Base-by-base conservation (phyloP, 2,888 invertebrate genomes). In the Harpalus rufipes region DNA sequence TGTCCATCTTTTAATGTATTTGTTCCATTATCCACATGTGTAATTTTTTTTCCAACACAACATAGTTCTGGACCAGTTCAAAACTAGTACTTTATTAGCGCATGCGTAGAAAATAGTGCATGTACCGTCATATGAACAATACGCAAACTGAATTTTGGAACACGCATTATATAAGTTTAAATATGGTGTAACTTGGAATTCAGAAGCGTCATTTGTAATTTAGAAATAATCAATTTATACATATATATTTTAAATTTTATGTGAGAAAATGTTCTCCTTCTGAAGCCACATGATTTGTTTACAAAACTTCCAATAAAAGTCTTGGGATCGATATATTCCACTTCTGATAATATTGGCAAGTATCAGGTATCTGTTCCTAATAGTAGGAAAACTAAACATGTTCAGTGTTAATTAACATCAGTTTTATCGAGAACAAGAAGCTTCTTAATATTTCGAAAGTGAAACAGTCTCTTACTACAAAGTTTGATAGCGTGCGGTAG, bases 381-480 rank as follows among this genome's bases (percentile, higher is more conserved):
- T 51, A 16, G 14, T 25, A 56, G 56, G 56, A 78, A 58, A 78
- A 25, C n/a, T 44, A 51, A 74, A 74, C 44, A 78, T 25, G 78
- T 78, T 78, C n/a, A 32, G 14, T 58, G 78, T 78, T 78, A 78
- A 78, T 78, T 78, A 78, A 14, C 12, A 32, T 6, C 25, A 78
- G 58, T 78, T 56, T 78, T 56, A 58, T 16, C 78, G 58, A 78
- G 58, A 58, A 18, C 78, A 32, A 25, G 58, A 32, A 78, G 25
- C 78, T 51, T 32, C 58, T 78, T 78, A 32, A n/a, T 78, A 78
- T 78, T 78, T 25, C 14, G 78, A 78, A 78, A 32, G 78, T 25
- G 78, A 78, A 76, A 51, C 12, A 76, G 18, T 16, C 78, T 10
- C 51, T 44, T 76, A 16, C 51, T 78, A 5, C 21, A 78, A 76